Evolutionary conservation across 2,797 vertebrate genomes (phyloP).

Genomic region (Clarias laeviceps): DNA sequence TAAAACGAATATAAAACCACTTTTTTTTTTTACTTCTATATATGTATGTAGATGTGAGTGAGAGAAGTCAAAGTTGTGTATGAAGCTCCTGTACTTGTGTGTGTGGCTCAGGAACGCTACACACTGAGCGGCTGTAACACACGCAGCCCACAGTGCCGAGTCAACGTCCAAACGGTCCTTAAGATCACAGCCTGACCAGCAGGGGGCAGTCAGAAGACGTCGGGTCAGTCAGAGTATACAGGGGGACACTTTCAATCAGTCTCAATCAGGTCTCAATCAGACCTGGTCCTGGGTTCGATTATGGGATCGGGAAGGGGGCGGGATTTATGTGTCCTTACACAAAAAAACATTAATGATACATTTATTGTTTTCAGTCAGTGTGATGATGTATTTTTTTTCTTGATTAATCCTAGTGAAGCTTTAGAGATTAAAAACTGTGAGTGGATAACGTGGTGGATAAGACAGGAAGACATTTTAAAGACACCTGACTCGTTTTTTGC

Average conservation of each 20-base stretch:
- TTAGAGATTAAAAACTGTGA: background rate
- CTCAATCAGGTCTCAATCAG: no score
- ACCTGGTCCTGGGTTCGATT: background rate
- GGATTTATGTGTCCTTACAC: background rate
- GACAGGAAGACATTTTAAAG: background rate
- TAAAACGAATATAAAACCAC: background rate
- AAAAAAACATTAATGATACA: background rate
- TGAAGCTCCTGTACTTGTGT: constrained; percentile 22
- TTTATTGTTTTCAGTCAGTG: background rate
- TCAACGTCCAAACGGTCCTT: constrained; percentile 36
- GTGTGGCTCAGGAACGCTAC: constrained; percentile 49
- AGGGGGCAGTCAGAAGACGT: constrained; percentile 65
- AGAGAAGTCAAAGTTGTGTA: constrained; percentile 10
- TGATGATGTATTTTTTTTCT: background rate
- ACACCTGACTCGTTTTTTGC: background rate
- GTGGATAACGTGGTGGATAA: background rate
- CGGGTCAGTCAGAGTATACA: constrained; percentile 15
- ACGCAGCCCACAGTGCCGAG: constrained; percentile 38
- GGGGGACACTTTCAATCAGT: background rate
- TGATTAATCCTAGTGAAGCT: background rate
- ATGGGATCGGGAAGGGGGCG: background rate
- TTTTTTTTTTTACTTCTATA: background rate
- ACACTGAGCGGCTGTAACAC: constrained; percentile 38
- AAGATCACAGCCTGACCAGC: constrained; percentile 64
- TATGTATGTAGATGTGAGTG: background rate